Evolutionary conservation across 2,888 invertebrate genomes (phyloP).

Genomic region (Homarus gammarus): DNA sequence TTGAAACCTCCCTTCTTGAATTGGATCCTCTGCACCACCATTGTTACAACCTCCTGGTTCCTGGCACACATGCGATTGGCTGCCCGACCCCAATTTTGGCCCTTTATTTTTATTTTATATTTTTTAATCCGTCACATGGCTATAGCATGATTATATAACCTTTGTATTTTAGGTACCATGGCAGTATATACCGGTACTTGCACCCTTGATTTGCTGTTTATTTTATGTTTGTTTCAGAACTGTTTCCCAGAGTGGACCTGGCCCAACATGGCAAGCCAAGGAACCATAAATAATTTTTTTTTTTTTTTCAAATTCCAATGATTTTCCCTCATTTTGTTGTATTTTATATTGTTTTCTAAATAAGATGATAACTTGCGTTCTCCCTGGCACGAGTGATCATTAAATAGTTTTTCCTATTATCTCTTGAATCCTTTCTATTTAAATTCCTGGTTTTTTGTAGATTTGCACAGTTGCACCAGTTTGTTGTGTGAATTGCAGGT

Average conservation of each 20-base stretch:
- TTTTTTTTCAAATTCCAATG: background rate
- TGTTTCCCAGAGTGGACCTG: conserved; percentile 51
- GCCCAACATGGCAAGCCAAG: conserved; percentile 53
- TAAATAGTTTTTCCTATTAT: conserved; percentile 29
- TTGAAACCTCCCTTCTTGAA: conserved; percentile 21
- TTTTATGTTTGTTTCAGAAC: conserved; percentile 46
- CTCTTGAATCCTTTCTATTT: conserved; percentile 18
- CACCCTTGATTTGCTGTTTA: conserved; percentile 38
- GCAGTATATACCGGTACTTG: conserved; percentile 28
- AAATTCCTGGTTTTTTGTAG: conserved; percentile 27
- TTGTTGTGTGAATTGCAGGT: conserved; percentile 49
- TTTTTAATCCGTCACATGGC: conserved; percentile 27
- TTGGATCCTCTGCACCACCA: conserved; percentile 46
- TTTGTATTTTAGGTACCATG: conserved; percentile 42
- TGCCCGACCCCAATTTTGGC: conserved; percentile 52
- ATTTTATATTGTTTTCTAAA: conserved; percentile 19
- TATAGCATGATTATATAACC: conserved; percentile 47
- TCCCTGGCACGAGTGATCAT: conserved; percentile 42
- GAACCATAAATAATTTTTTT: conserved; percentile 20
- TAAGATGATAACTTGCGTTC: conserved; percentile 20
- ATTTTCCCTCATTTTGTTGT: conserved; percentile 2
- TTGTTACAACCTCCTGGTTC: conserved; percentile 8
- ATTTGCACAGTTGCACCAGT: conserved; percentile 48
- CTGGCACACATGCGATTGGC: conserved; percentile 59
- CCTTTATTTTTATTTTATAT: conserved; percentile 18